Evolutionary conservation across 2,113 vertebrate species (phyloP).

Genomic region (Physeter macrocephalus): DNA sequence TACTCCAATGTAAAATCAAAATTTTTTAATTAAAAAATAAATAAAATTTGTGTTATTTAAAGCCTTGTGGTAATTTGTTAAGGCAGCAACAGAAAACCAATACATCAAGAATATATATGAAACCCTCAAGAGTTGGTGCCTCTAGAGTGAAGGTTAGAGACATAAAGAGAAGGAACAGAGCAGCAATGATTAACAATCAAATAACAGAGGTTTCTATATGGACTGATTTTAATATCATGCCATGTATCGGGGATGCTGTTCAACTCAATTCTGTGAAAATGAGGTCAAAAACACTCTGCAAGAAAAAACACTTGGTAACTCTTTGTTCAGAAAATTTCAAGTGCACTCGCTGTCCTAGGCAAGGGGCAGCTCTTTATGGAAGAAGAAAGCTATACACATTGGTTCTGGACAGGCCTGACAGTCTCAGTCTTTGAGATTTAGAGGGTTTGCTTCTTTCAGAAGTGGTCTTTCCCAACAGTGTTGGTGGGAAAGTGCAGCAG

Average conservation of each 20-base stretch:
- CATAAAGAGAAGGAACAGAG: not conserved
- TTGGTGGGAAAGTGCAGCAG: not conserved
- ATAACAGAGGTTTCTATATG: not conserved
- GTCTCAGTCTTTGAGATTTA: not conserved
- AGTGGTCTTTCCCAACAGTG: not conserved
- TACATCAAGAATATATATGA: not conserved
- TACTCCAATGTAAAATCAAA: not conserved
- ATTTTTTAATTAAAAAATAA: not conserved
- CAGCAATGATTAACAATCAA: not conserved
- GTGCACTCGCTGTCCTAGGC: not conserved
- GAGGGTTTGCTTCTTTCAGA: not conserved
- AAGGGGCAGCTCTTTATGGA: not conserved
- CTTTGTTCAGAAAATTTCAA: not conserved
- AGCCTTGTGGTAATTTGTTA: not conserved
- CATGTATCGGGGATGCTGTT: not conserved
- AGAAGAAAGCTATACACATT: not conserved
- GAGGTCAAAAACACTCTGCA: not conserved
- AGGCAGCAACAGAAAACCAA: not conserved
- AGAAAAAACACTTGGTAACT: not conserved
- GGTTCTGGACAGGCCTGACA: not conserved
- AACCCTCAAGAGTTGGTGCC: not conserved
- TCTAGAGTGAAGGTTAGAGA: not conserved
- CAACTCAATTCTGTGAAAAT: not conserved
- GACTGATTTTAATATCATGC: not conserved
- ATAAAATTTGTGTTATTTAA: not conserved